Evolutionary conservation across 1,140 invertebrate genomes (phyloP), one percentile per base, ranked within the genome.

Genomic region (Andricus grossulariae): DNA sequence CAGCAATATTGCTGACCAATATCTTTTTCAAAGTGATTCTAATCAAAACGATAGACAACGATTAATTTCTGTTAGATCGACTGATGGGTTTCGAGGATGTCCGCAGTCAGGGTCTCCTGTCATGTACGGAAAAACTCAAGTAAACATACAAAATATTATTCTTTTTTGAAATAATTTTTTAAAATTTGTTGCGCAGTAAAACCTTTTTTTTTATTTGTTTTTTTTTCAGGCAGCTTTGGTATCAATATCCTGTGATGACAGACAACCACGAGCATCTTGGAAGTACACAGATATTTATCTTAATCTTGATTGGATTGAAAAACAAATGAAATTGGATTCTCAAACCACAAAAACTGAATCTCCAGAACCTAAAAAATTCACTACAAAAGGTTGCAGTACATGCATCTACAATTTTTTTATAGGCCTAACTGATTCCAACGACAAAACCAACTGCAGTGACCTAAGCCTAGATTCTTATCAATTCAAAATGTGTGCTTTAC

Each of bases 361-460:
- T 15, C 32, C 1, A 5, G n/a, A 50, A 60, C 16, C 15, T 10
- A 13, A 50, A 0, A 11, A 15, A 16, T 50, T 13, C 18, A 16
- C 3, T 13, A 15, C 25, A 50, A 73, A 66, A 49, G 66, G 18
- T 52, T 84, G 84, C 66, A 78, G 55, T 21, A 83, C 80, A 13
- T 84, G 83, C 52, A 78, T 82, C 19, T 86, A 83, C 74, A 82
- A 84, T 75, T 81, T 84, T 18, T 84, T 73, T 49, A 66, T 81
- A 19, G 79, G 71, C 12, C 50, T 51, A 10, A 73, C 71, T 49
- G 73, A 71, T 71, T 55, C 52, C 51, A 74, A 78, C 19, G 77
- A 74, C 12, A 72, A 71, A 21, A 32, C 6, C 1, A 66, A 39
- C 39, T 39, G 57, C 1, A 45, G 15, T 7, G 11, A 66, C 16